Evolutionary conservation across 2,797 vertebrate genomes (phyloP), one percentile per base, ranked within the genome.

Genomic region (Peromyscus eremicus): DNA sequence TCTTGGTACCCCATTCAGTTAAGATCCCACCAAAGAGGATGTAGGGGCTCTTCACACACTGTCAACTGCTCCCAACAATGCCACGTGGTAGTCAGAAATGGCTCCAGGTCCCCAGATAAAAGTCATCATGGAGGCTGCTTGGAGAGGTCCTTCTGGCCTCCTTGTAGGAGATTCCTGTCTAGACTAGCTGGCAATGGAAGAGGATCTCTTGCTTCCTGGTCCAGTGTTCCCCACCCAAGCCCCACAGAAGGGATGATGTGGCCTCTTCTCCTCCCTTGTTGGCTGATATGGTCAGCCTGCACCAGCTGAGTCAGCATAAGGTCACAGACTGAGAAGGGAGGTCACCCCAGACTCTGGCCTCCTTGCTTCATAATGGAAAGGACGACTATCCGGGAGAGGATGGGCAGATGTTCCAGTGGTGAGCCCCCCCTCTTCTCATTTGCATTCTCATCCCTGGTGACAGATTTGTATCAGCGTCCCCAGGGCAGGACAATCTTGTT

Each of bases 401-500:
- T 34, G 66, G 84, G 73, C 70, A 76, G 52, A 82, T 66, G 68
- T 62, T 64, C 46, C 49, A 57, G 34, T 1, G 52, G 71, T 73
- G 87, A 92, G 17, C n/a, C 76, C 68, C 76, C 55, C 80, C 83
- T 55, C 55, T 40, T 84, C 92, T 96, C 89, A 95, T 96, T 34
- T 96, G 89, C 97, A 95, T 96, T 76, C 89, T 37, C 32, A 4
- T 95, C 94, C 90, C 76, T 10, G 34, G 90, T 0, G 37, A 55
- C 71, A 97, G 97, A 95, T 97, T 60, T 75, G 86, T 94, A 95
- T 95, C 97, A 89, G 68, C n/a, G 43, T 96, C 96, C 92, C 96
- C 94, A 76, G 96, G 96, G 96, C 92, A 92, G 93, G 97, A 95
- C 94, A 96, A 96, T 96, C 98, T 95, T 95, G 92, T 97, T 96